Evolutionary conservation across 2,113 vertebrate species (phyloP).

Genomic region (Electrona antarctica): DNA sequence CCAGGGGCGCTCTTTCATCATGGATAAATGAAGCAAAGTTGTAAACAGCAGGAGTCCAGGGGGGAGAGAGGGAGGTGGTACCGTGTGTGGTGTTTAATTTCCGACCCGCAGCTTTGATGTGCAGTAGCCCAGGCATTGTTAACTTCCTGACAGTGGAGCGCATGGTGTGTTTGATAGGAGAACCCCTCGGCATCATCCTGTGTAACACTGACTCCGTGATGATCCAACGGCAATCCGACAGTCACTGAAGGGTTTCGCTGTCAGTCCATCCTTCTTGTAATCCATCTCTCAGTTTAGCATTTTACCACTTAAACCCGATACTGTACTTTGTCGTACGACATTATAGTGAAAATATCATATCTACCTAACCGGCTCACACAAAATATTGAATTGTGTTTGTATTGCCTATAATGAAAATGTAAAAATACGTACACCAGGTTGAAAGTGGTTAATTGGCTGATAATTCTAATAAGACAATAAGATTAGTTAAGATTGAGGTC

Average conservation of each 20-base stretch:
- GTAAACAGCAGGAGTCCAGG: conserved; percentile 56
- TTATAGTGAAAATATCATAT: too few relatives aligned
- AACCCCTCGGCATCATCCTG: background rate
- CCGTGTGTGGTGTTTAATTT: conserved; percentile 52
- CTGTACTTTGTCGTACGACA: too few relatives aligned
- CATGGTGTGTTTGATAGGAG: conserved; percentile 24
- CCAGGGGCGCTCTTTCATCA: conserved; percentile 52
- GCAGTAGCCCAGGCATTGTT: conserved; percentile 56
- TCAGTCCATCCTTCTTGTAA: background rate
- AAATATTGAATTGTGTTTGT: too few relatives aligned
- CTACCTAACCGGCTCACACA: too few relatives aligned
- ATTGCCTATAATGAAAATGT: too few relatives aligned
- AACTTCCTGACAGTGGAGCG: conserved; percentile 58
- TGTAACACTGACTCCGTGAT: too few relatives aligned
- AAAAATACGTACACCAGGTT: too few relatives aligned
- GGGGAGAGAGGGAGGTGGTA: conserved; percentile 28
- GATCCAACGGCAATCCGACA: background rate
- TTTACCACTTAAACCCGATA: too few relatives aligned
- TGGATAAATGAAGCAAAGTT: conserved; percentile 59
- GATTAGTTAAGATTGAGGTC: too few relatives aligned
- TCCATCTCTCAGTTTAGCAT: too few relatives aligned
- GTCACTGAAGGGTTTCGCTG: background rate
- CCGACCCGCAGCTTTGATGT: conserved; percentile 69
- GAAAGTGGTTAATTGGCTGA: too few relatives aligned
- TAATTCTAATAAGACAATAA: too few relatives aligned